Conservation (phyloP, 2,113 vertebrate genomes). For the Microcebus lehilahytsara region DNA sequence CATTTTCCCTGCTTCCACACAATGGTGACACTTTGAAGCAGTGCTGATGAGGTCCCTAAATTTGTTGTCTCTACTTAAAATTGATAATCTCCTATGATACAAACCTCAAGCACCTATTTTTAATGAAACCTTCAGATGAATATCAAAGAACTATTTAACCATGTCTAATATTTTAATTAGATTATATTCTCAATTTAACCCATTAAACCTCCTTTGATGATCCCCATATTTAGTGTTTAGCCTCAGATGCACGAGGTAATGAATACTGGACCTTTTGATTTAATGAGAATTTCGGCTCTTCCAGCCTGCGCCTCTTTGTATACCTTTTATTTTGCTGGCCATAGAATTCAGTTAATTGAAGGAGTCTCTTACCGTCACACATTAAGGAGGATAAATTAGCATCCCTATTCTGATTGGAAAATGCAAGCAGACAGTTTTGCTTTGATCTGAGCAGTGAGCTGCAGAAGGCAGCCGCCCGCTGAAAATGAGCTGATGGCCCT, state of each 20-base stretch:
- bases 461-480: slow-evolving; percentile 90
- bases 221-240: slow-evolving; percentile 94
- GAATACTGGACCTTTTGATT: slow-evolving; percentile 95
- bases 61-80: slow-evolving; percentile 88
- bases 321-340: slow-evolving; percentile 88
- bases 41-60: slow-evolving; percentile 84
- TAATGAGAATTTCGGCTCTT: slow-evolving; percentile 95
- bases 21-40: slow-evolving; percentile 83
- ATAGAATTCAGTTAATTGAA: slow-evolving; percentile 99
- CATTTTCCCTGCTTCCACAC: background rate
- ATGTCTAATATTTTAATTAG: slow-evolving; percentile 99
- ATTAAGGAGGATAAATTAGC: slow-evolving; percentile 98
- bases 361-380: slow-evolving; percentile 94
- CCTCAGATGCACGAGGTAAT: slow-evolving; percentile 95
- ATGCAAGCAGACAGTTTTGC: slow-evolving; percentile 87
- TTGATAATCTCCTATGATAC: slow-evolving; percentile 89
- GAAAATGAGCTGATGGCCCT: slow-evolving; percentile 99
- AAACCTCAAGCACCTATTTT: slow-evolving; percentile 91
- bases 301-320: slow-evolving; percentile 91
- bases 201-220: slow-evolving; percentile 98
- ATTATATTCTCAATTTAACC: slow-evolving; percentile 99
- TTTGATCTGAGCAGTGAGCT: slow-evolving; percentile 95
- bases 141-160: slow-evolving; percentile 99
- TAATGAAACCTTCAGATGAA: slow-evolving; percentile 96
- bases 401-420: slow-evolving; percentile 94